phyloP scores from a whole-genome alignment of 1,140 invertebrate genomes.

The Delia radicum region DNA sequence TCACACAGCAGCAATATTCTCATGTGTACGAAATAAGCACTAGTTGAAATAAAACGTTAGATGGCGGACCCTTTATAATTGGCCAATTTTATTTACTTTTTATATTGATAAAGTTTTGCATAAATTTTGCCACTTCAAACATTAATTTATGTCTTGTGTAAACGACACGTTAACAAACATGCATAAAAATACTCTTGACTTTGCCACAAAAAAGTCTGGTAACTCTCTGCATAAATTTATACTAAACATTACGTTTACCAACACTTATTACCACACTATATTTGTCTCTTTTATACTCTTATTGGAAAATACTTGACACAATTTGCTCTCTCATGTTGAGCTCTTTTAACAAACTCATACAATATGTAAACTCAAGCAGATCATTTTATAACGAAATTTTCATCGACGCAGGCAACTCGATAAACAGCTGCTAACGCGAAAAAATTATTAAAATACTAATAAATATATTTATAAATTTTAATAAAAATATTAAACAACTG shows the following conservation, averaged over 20 bases:
- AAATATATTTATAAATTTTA: background rate
- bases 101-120: no score
- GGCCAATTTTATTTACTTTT: no score
- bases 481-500: background rate
- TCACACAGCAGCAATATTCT: no score
- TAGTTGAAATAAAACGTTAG: no score
- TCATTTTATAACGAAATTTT: slow-evolving; percentile 21
- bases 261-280: background rate
- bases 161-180: no score
- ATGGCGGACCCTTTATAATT: no score
- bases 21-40: no score
- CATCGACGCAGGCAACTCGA: slow-evolving; percentile 9
- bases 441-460: background rate
- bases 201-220: no score
- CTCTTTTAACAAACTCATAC: background rate
- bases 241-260: background rate
- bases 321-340: background rate
- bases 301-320: background rate
- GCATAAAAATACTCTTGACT: no score
- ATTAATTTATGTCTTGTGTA: no score
- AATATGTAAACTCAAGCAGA: background rate
- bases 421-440: slow-evolving; percentile 17
- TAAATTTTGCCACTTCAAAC: no score
- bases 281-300: background rate
- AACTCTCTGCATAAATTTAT: background rate